Base-by-base conservation (phyloP, 2,113 vertebrate genomes). In the Oryzias woworae region DNA sequence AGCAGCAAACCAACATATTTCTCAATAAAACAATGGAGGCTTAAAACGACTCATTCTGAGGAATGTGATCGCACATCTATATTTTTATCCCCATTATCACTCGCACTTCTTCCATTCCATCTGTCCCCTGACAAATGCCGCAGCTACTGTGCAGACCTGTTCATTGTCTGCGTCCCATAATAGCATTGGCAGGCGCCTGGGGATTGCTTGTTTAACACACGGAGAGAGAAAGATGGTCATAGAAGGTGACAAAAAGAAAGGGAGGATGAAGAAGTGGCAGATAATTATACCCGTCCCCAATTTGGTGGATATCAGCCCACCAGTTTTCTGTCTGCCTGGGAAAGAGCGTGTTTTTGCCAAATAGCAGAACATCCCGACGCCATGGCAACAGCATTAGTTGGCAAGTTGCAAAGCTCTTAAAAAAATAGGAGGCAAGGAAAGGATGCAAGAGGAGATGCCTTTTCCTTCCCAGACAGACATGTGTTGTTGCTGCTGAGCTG, bases 301-400 rank as follows among this genome's bases (percentile, higher is more conserved):
- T 66, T 53, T 77, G 58, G 54, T 28, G 62, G 90, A 78, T 51
- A 87, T 76, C 85, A 86, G 43, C 69, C 65, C 76, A 58, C 59
- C 23, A 62, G 52, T 69, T 65, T 73, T 80, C 44, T 54, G 31
- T 47, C 48, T 69, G 73, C 62, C 60, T 59, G 57, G 67, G 36
- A 62, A 55, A 43, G 54, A 60, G 59, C 65, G 45, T 74, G 75
- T 72, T 54, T 58, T 45, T 61, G 68, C 86, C 83, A 69, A 78
- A 82, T 85, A 87, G 83, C 83, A 82, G 81, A 90, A 88, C 75
- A 92, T 73, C 81, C 41, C 41, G 84, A 87, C 53, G 44, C 91
- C 92, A 94, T 92, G 82, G 93, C 91, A 94, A 94, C 93, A 90
- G 87, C 72, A 47, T 83, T 87, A 82, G 69, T 71, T 66, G 67